Evolutionary conservation across 2,888 invertebrate genomes (phyloP), one percentile per base, ranked within the genome.

Genomic region (Eumacrocentrus americanus): DNA sequence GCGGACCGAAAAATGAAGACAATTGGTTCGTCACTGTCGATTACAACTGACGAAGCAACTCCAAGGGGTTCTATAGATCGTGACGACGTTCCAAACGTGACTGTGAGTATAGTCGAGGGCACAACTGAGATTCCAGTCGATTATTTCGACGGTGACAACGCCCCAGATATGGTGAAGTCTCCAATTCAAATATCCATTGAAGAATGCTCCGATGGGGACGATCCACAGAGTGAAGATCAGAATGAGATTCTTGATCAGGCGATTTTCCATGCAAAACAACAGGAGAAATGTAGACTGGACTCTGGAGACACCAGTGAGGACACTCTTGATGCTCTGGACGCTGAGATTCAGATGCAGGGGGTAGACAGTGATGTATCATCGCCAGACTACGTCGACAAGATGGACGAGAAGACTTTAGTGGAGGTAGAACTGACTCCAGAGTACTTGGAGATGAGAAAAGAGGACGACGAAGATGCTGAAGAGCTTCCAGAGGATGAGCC

Each of bases 371-470:
- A 75, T n/a, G 58, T 77, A 3, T 80, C 78, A 40, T 81, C 80
- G 11, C 81, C 79, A 3, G 80, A 80, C 54, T 79, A 78, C 48
- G 64, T 72, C 2, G 79, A 80, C 42, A 78, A 72, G 58, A 74
- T 77, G 67, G 81, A 80, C 48, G 80, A 81, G 58, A 80, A 80
- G 54, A 81, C 80, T 3, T 63, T 79, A 14, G 79, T 80, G 1
- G 81, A 88, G 67, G 83, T 86, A 0, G 84, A 85, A 67, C 74
- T 82, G 1, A 89, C 89, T 67, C 88, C 89, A 0, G 88, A 87
- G 70, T 89, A 89, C 69, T 82, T 89, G 58, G 89, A 89, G 67
- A 83, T 86, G 72, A 87, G 87, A 58, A 83, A 81, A 1, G 88
- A 89, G 54, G 82, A 82, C 53, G 86, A 87, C 66, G 81, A 87